Base-by-base conservation (phyloP, 2,888 invertebrate species). In the Cyclophora albipunctata region DNA sequence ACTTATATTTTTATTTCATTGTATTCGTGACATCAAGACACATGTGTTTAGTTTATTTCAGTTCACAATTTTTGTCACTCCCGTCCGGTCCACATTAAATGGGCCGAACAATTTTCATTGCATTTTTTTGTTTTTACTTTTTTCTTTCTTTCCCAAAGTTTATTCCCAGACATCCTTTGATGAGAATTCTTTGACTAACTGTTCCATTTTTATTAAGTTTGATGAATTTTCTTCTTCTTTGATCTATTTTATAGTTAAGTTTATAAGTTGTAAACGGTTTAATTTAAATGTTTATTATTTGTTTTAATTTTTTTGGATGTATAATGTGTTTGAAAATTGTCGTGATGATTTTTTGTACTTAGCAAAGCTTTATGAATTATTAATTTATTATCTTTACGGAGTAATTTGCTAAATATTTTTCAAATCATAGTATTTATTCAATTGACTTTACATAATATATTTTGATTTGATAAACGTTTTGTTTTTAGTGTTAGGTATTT, bases 31-130 rank as follows among this genome's bases (percentile, higher is more conserved):
- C 80, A 74, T 71, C 64, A 71, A 74, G 69, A 64, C 81, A 80
- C 86, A 87, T 86, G 82, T 88, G 88, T 76, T 76, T 73, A 70
- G 84, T 81, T 84, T 86, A 87, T 87, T 87, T 88, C 85, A 86
- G 86, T 78, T 71, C 65, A 68, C 72, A 81, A 86, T 82, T 87
- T 86, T 88, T 86, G 88, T 87, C 81, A 81, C 80, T 78, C 80
- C 78, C 87, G 88, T 88, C 88, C 88, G 87, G 88, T 85, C 73
- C 78, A 76, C 73, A 73, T 80, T 86, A 87, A 88, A 88, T 88
- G 88, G 84, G 78, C 88, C 88, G 88, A 73, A 76, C 79, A 71
- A 84, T 83, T 20, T 84, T 81, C 76, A 79, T 77, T 71, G 77
- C 75, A 71, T 77, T 75, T 77, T 71, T 60, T 75, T 70, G 68